Evolutionary conservation across 2,113 vertebrate genomes (phyloP).

Genomic region (Stigmatopora nigra): DNA sequence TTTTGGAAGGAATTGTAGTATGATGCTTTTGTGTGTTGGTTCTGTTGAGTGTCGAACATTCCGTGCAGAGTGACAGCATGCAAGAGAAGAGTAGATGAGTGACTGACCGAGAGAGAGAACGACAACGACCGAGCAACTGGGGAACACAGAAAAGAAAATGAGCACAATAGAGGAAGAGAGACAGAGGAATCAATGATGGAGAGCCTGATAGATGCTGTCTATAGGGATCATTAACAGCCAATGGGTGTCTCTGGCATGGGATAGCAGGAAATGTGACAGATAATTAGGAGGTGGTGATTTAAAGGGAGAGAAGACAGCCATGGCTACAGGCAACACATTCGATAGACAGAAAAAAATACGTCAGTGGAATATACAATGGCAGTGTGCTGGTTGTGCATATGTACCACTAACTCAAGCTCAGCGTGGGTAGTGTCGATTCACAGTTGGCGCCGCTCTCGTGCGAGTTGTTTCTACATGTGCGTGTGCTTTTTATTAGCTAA

Average conservation of each 20-base stretch:
- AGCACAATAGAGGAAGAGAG: conserved; percentile 24
- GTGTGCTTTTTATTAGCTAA: conserved; percentile 39
- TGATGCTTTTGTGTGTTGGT: conserved; percentile 30
- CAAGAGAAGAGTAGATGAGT: conserved; percentile 27
- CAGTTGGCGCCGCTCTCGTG: conserved; percentile 35
- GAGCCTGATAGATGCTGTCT: conserved; percentile 72
- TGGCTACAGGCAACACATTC: conserved; percentile 63
- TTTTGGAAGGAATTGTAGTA: conserved; percentile 37
- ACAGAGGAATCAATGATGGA: conserved; percentile 62
- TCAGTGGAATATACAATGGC: conserved; percentile 75
- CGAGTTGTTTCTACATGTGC: conserved; percentile 35
- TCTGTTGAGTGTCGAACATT: conserved; percentile 14
- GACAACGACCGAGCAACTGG: conserved; percentile 10
- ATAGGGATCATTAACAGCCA: conserved; percentile 71
- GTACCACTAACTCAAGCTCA: conserved; percentile 48
- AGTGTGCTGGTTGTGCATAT: conserved; percentile 67
- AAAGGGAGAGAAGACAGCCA: conserved; percentile 64
- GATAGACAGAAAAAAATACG: conserved; percentile 73
- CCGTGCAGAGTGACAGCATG: conserved; percentile 28
- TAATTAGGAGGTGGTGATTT: conserved; percentile 76
- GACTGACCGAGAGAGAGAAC: conserved; percentile 32
- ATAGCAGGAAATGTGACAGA: conserved; percentile 74
- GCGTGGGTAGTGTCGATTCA: conserved; percentile 47
- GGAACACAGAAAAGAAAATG: conserved; percentile 29
- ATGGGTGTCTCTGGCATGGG: conserved; percentile 72